Conservation (phyloP, 1,140 invertebrate species). For the Nomia melanderi region DNA sequence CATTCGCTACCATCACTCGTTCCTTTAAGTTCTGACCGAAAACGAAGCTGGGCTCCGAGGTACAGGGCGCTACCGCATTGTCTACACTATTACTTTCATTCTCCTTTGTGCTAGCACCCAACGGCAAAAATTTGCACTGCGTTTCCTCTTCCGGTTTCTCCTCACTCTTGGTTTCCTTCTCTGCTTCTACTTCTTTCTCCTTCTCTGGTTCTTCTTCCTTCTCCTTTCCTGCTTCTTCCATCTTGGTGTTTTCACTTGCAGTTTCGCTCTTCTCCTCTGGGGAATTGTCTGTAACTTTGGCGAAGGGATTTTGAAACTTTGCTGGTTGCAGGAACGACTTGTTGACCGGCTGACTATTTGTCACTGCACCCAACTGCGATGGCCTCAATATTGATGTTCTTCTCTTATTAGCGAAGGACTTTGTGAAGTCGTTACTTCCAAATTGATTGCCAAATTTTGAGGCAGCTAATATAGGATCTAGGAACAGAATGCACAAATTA, state of each 20-base stretch:
- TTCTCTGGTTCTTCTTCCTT: not conserved
- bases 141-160: constrained; percentile 64
- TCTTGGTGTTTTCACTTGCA: constrained; percentile 50
- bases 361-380: constrained; percentile 68
- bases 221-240: constrained; percentile 14
- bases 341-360: constrained; percentile 60
- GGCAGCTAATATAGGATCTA: constrained; percentile 67
- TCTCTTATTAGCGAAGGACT: constrained; percentile 60
- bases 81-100: constrained; percentile 71
- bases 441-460: constrained; percentile 72
- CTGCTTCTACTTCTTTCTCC: not conserved
- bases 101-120: constrained; percentile 71
- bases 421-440: constrained; percentile 62
- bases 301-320: constrained; percentile 74
- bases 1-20: constrained; percentile 84
- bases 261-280: constrained; percentile 41
- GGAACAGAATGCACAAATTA: not conserved
- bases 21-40: constrained; percentile 96
- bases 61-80: constrained; percentile 69
- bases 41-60: constrained; percentile 86
- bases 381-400: constrained; percentile 71
- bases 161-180: constrained; percentile 48
- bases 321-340: constrained; percentile 70
- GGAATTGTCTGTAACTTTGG: constrained; percentile 62
- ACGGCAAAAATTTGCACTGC: constrained; percentile 73